Evolutionary conservation across 2,888 invertebrate genomes (phyloP).

Genomic region (Galeruca laticollis): DNA sequence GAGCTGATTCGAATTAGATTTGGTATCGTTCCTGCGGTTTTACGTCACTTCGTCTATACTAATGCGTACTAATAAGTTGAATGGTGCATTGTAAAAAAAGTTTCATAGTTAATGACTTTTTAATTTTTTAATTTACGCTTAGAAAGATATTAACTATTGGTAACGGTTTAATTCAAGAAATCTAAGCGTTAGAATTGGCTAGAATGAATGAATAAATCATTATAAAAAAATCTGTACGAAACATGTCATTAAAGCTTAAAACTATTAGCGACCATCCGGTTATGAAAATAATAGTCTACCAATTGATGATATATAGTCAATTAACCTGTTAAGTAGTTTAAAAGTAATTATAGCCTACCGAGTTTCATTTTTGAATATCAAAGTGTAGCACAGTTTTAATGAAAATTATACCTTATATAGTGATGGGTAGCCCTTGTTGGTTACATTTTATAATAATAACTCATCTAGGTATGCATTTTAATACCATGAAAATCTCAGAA

Average conservation of each 20-base stretch:
- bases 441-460: slow-evolving; percentile 38
- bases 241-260: slow-evolving; percentile 49
- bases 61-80: no score
- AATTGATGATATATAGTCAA: slow-evolving; percentile 56
- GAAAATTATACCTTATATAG: slow-evolving; percentile 48
- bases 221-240: slow-evolving; percentile 36
- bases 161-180: neutral
- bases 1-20: no score
- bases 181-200: slow-evolving; percentile 23
- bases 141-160: neutral
- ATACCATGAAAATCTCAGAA: slow-evolving; percentile 34
- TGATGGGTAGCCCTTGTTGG: slow-evolving; percentile 36
- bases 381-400: slow-evolving; percentile 51
- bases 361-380: slow-evolving; percentile 52
- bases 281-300: slow-evolving; percentile 54
- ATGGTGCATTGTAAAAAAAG: neutral
- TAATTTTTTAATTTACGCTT: neutral
- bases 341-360: slow-evolving; percentile 56
- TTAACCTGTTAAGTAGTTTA: slow-evolving; percentile 56
- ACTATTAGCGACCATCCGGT: slow-evolving; percentile 57
- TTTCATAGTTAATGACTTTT: neutral
- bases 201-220: slow-evolving; percentile 32
- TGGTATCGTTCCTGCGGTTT: no score
- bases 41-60: no score
- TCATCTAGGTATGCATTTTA: slow-evolving; percentile 36